Percentiles rank a stretch among this genome's conserved stretches.
phyloP scores from a whole-genome alignment of 92 coral and sea anemone species.

The Palythoa grandiflora region DNA sequence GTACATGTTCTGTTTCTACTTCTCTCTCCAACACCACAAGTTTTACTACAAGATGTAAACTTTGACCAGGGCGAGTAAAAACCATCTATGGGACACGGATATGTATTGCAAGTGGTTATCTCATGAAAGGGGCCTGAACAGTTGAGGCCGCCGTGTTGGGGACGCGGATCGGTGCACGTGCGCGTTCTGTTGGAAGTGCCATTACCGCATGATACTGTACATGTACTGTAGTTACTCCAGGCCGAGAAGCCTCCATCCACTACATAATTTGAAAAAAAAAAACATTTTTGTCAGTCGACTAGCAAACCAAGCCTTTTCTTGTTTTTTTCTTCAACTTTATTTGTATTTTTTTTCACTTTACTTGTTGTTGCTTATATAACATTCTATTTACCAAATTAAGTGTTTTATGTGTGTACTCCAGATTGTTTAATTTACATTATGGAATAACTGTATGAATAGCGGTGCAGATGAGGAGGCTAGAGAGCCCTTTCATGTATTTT shows the following conservation, averaged over 20 bases:
- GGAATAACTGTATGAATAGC: no score
- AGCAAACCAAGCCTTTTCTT: background rate
- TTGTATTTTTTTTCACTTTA: background rate
- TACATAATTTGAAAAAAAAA: conserved; percentile 7
- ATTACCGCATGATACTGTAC: conserved; percentile 58
- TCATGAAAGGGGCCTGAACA: conserved; percentile 57
- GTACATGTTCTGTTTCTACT: conserved; percentile 69
- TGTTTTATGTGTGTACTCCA: no score
- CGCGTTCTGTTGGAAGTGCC: conserved; percentile 61
- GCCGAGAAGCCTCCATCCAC: conserved; percentile 73
- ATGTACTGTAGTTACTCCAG: conserved; percentile 72
- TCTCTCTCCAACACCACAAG: conserved; percentile 70
- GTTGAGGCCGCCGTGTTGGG: conserved; percentile 71
- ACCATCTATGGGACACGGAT: conserved; percentile 74
- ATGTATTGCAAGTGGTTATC: conserved; percentile 52
- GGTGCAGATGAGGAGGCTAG: no score
- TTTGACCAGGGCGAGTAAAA: conserved; percentile 69
- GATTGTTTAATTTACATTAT: no score
- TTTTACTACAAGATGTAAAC: conserved; percentile 57
- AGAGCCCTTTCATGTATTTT: no score
- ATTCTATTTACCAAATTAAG: no score
- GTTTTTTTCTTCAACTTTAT: background rate
- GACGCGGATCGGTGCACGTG: conserved; percentile 67
- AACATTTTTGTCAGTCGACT: background rate
- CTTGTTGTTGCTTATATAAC: background rate